Evolutionary conservation across 2,797 vertebrate genomes (phyloP), one percentile per base, ranked within the genome.

Genomic region (Lagothrix lagotricha): DNA sequence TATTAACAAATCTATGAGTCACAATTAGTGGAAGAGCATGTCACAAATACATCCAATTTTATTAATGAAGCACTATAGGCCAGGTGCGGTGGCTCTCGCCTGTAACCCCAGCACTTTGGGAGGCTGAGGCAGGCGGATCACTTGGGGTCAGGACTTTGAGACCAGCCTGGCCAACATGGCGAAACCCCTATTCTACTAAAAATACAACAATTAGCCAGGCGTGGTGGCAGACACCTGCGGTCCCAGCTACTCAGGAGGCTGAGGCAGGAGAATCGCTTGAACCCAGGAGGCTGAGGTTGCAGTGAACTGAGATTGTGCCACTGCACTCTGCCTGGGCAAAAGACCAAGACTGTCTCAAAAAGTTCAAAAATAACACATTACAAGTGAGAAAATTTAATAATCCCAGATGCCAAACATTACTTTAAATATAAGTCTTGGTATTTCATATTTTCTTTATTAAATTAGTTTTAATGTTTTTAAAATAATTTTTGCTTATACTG

Each of bases 391-490:
- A 89, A 72, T 77, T 96, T 95, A 44, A 67, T 72, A 95, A 92
- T 70, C 41, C 39, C 64, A 94, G 20, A 73, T 90, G 81, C 39
- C 81, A 92, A 96, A 44, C 57, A 92, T 48, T 10, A 54, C 39
- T 82, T 93, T 90, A 97, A 85, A 80, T 54, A 41, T 44, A 94
- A 58, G 41, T 13, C 22, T 82, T 48, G 80, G 30, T 54, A 89
- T 4, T 93, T 92, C 24, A n/a, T 79, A 44, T 80, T 93, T 93
- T 89, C 64, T 86, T 91, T 39, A 50, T 93, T 90, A 93, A 92
- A 92, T 3, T 17, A 88, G 39, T 85, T 89, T 86, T 39, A 72
- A 36, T 77, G 28, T 30, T 33, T 94, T 87, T 39, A 24, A 44
- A 80, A 14, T 36, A 24, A 5, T 79, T 85, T 96, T 73, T 86